Evolutionary conservation across 2,797 vertebrate genomes (phyloP).

Genomic region (Microctenopoma steveboyesi): DNA sequence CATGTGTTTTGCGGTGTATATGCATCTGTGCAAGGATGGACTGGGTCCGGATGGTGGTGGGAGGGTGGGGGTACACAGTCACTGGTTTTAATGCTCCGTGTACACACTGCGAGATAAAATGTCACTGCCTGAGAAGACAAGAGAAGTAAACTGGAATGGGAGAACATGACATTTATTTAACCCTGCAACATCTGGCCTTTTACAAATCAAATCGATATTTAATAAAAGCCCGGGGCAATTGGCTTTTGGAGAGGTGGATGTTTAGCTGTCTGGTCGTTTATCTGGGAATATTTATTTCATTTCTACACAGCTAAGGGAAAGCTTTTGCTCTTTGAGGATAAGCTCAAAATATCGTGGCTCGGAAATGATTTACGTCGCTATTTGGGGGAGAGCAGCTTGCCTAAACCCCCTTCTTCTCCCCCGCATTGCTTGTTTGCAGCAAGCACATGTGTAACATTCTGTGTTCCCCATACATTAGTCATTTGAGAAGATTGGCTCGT

Average conservation of each 20-base stretch:
- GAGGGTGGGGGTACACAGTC: constrained; percentile 10
- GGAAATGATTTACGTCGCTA: constrained; percentile 76
- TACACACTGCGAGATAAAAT: constrained; percentile 48
- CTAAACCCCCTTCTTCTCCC: constrained; percentile 39
- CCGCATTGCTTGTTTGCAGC: constrained; percentile 49
- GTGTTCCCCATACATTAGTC: constrained; percentile 64
- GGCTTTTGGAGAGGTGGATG: constrained; percentile 71
- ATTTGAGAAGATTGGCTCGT: constrained; percentile 63
- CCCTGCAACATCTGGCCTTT: constrained; percentile 78
- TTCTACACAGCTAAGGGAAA: constrained; percentile 53
- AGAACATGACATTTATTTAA: constrained; percentile 77
- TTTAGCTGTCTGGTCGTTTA: constrained; percentile 71
- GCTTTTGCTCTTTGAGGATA: constrained; percentile 68
- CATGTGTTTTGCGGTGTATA: not conserved
- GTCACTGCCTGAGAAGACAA: constrained; percentile 46
- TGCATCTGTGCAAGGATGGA: constrained; percentile 18
- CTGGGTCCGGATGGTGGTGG: constrained; percentile 4
- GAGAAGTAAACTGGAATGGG: constrained; percentile 52
- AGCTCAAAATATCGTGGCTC: constrained; percentile 59
- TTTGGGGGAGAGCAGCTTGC: constrained; percentile 66
- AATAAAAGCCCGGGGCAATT: constrained; percentile 70
- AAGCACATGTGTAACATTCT: constrained; percentile 59
- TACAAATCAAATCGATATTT: constrained; percentile 83
- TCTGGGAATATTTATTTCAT: constrained; percentile 75
- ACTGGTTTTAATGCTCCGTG: constrained; percentile 35